Evolutionary conservation across 2,888 invertebrate species (phyloP), one percentile per base, ranked within the genome.

Genomic region (Ceramica pisi): DNA sequence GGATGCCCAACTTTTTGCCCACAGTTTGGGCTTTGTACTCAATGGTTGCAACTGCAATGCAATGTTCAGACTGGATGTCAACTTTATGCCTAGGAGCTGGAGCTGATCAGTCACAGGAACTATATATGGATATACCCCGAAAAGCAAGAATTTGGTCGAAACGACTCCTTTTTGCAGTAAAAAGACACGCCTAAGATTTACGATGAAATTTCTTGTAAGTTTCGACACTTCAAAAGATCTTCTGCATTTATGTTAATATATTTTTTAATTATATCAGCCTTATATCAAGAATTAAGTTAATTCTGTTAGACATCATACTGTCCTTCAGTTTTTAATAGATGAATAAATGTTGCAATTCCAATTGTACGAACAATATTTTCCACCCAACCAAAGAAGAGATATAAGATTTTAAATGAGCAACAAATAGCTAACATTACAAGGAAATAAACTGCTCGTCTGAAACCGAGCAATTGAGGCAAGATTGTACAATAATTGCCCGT

Each of bases 401-500:
- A 38, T 64, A 12, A 65, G 16, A 38, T 70, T 69, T 68, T 74
- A 73, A 71, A 46, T 50, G 38, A 53, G 23, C 46, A 55, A 72
- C 57, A 71, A 75, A 80, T 77, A 57, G 72, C 61, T 73, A 44
- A 63, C 57, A 75, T 82, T 75, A 75, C 67, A 56, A 60, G 77
- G 70, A 75, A 77, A 80, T 83, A 79, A 86, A 80, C 70, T 83
- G 80, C 67, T 84, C 82, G 64, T 75, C 73, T 78, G 80, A 66
- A 76, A 67, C 75, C 73, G 44, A 78, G 75, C 65, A 76, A 65
- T 67, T 81, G 75, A 78, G 65, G 62, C 53, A 82, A 83, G 83
- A 86, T 82, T 87, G 84, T 76, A 75, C 80, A 67, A 74, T 88
- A 87, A 89, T 88, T 88, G 84, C 79, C 81, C 69, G 78, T 73